Evolutionary conservation across 2,797 vertebrate species (phyloP).

Genomic region (Kryptopterus vitreolus): DNA sequence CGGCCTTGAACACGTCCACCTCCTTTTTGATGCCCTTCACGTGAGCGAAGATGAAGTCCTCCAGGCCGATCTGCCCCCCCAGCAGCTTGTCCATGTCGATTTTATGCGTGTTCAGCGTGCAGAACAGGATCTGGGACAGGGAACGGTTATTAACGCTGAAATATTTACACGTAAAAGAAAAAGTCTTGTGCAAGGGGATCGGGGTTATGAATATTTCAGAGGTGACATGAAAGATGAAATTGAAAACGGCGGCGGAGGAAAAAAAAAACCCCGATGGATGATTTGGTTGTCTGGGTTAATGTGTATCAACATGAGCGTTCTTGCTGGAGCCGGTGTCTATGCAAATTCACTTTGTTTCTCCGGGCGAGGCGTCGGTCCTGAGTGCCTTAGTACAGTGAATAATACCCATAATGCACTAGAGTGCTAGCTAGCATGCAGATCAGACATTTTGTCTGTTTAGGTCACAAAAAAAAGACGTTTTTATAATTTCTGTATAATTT

Average conservation of each 20-base stretch:
- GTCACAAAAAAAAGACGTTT: too few species aligned
- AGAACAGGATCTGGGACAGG: constrained; percentile 88
- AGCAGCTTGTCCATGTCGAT: constrained; percentile 95
- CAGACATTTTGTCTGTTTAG: too few species aligned
- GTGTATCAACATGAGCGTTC: background rate
- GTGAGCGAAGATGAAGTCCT: constrained; percentile 98
- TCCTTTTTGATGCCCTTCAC: constrained; percentile 90
- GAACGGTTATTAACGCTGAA: background rate
- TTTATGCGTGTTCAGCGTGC: constrained; percentile 96
- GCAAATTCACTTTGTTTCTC: constrained; percentile 7
- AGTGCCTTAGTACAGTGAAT: background rate
- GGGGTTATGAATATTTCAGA: background rate
- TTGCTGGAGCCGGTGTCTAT: background rate
- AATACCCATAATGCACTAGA: background rate
- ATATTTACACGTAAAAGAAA: background rate
- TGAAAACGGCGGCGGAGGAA: too few species aligned
- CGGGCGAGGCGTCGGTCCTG: background rate
- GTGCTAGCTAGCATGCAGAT: too few species aligned
- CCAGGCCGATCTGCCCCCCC: constrained; percentile 90
- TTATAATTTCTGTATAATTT: too few species aligned
- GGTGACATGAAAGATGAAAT: background rate
- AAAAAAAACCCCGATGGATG: background rate
- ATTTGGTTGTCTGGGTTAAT: background rate
- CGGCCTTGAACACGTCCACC: constrained; percentile 85
- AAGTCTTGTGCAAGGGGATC: background rate